These are phyloP conservation scores for Ophthalmolycus amberensis DNA, from an alignment of 2,113 vertebrate genomes.

Conservation along the genomic window DNA sequence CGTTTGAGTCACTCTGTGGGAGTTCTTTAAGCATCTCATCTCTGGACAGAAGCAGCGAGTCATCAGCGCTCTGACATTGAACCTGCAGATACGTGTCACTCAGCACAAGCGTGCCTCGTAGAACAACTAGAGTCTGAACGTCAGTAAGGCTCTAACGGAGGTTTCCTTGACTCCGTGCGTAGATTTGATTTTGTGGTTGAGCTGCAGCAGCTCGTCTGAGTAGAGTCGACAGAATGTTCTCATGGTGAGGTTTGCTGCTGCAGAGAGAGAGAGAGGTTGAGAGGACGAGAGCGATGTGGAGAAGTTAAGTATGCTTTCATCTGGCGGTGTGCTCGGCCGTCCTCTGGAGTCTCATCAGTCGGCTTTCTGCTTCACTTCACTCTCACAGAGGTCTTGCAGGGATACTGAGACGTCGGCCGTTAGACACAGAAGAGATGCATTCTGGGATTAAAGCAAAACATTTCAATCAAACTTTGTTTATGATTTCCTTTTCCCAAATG, in stretches of 20 bases:
- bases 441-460: no score
- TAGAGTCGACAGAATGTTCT: neutral
- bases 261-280: no score
- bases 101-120: neutral
- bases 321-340: constrained; percentile 7
- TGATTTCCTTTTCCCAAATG: neutral
- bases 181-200: neutral
- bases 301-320: constrained; percentile 50
- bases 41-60: neutral
- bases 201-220: neutral
- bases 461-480: neutral
- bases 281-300: constrained; percentile 32
- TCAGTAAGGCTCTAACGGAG: neutral
- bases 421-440: neutral
- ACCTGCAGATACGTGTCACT: neutral
- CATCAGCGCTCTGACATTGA: neutral
- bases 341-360: constrained; percentile 24
- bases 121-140: neutral
- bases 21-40: constrained; percentile 12
- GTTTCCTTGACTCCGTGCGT: neutral
- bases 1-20: neutral
- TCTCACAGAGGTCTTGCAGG: neutral
- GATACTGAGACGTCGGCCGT: neutral
- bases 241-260: neutral
- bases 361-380: neutral